Evolutionary conservation across 2,113 vertebrate species (phyloP), one percentile per base, ranked within the genome.

Genomic region (Accipiter virgatus): DNA sequence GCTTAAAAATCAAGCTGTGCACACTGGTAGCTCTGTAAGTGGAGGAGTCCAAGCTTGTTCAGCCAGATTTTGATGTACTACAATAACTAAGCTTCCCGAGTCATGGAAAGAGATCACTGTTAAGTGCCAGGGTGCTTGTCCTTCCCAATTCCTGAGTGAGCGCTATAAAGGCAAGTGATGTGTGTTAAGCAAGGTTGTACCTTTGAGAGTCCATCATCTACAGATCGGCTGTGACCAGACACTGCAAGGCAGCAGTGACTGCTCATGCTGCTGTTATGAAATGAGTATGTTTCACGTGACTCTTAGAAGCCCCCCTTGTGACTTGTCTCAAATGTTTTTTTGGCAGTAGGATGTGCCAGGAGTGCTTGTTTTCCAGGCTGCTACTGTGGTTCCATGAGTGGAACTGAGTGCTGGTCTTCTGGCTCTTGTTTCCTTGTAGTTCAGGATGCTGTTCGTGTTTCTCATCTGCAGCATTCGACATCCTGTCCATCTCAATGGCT

Each of bases 401-500:
- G 73, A 81, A 45, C 53, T 5, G 53, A 38, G 26, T 26, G 42
- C 48, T 77, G 50, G 19, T 61, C 58, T 75, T 67, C 48, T 85
- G 72, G 66, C 73, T 75, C 55, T 63, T 1, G 0, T 68, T 65
- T 62, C 45, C n/a, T 38, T 75, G 62, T 56, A 50, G 66, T 43
- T 88, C 86, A 67, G 89, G 81, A 73, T 73, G 50, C 65, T 81
- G 50, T 87, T 95, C 6, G 0, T 73, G 86, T 93, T 97, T 70
- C 94, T 91, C 86, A 56, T 95, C 53, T 95, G 58, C 67, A 65
- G 62, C 6, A 1, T 90, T 81, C 0, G 0, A 34, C 68, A 81
- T 95, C 92, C 90, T 88, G 90, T 50, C 66, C 53, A 80, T 93
- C 58, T 91, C 36, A 42, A 61, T 77, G 79, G 74, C 63, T 97